These are phyloP conservation scores for Andrena bucephala DNA, from an alignment of 2,888 invertebrate species.

Conservation along the genomic window DNA sequence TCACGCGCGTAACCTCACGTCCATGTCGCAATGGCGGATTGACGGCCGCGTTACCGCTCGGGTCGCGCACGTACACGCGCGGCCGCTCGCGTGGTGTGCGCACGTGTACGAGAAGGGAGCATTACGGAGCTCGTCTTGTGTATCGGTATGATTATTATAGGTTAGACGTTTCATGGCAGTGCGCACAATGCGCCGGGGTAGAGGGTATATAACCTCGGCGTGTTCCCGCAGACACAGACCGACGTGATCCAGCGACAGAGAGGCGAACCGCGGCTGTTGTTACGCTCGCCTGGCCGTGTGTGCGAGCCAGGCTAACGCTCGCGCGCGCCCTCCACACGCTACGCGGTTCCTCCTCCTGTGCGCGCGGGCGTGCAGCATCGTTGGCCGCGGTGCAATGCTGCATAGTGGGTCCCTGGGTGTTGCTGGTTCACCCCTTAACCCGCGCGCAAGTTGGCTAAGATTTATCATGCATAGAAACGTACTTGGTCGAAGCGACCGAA, in stretches of 20 bases:
- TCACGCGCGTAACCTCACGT: conserved; percentile 66
- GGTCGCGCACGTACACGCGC: conserved; percentile 32
- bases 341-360: conserved; percentile 25
- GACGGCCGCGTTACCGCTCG: conserved; percentile 57
- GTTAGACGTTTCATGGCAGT: conserved; percentile 67
- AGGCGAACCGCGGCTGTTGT: conserved; percentile 49
- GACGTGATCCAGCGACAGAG: conserved; percentile 64
- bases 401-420: conserved; percentile 60
- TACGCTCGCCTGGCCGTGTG: conserved; percentile 33
- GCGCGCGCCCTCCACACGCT: conserved; percentile 48
- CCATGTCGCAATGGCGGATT: conserved; percentile 67
- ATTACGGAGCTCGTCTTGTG: conserved; percentile 63
- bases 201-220: conserved; percentile 57
- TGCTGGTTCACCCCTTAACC: conserved; percentile 59
- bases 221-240: conserved; percentile 49
- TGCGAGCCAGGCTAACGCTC: conserved; percentile 28
- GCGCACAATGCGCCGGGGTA: conserved; percentile 55
- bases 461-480: conserved; percentile 58
- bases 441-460: conserved; percentile 53
- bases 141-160: conserved; percentile 72
- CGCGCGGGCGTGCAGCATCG: conserved; percentile 60
- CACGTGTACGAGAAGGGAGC: conserved; percentile 48
- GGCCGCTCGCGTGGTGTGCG: conserved; percentile 1
- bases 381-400: conserved; percentile 59
- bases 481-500: conserved; percentile 39